Conservation (phyloP, 2,888 invertebrate genomes). For the Brassicogethes aeneus region DNA sequence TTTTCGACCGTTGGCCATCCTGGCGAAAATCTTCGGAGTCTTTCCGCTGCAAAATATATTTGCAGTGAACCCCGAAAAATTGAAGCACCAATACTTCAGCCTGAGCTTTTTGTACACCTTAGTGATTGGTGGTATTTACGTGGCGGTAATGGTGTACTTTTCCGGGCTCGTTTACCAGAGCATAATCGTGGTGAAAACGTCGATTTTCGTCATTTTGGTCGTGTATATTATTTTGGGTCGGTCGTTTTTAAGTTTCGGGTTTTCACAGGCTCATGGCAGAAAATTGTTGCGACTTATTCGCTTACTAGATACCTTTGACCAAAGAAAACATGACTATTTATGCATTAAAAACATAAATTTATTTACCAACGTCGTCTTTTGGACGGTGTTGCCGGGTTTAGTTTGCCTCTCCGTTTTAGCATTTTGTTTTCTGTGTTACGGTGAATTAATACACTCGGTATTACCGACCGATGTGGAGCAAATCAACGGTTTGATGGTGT, state of each 20-base stretch:
- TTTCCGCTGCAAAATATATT: background rate
- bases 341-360: background rate
- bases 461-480: background rate
- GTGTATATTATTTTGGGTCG: background rate
- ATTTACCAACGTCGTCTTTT: background rate
- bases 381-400: background rate
- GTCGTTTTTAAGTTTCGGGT: background rate
- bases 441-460: background rate
- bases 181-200: background rate
- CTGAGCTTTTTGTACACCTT: background rate
- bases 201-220: background rate
- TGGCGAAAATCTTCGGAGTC: background rate
- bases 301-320: background rate
- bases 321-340: background rate
- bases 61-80: background rate
- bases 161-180: background rate
- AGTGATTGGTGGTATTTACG: background rate
- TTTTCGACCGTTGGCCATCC: background rate
- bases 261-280: background rate
- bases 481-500: background rate
- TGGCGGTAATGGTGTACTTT: background rate
- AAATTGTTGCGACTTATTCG: too few relatives aligned
- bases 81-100: background rate
- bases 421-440: background rate
- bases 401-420: background rate